Conservation (phyloP, 2,888 invertebrate genomes). For the Brenthis hecate region DNA sequence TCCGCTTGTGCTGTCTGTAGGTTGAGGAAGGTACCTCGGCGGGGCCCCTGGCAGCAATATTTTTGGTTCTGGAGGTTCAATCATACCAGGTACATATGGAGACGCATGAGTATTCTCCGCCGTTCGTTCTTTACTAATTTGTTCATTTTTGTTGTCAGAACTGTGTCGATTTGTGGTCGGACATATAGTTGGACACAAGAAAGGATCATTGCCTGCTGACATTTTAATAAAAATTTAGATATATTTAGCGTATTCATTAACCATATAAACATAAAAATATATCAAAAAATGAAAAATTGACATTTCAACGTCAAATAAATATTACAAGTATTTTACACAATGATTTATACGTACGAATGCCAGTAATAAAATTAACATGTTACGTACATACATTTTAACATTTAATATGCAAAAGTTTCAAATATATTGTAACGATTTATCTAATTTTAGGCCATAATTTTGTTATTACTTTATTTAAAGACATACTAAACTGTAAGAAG, state of each 20-base stretch:
- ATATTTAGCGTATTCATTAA: background rate
- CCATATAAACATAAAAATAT: conserved; percentile 13
- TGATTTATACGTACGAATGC: background rate
- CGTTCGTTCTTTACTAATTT: conserved; percentile 45
- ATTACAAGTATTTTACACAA: background rate
- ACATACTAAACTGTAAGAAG: background rate
- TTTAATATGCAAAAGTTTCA: background rate
- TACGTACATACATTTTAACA: background rate
- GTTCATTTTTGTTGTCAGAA: conserved; percentile 38
- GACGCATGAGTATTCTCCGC: conserved; percentile 45
- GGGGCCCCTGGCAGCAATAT: conserved; percentile 63
- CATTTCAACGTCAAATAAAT: conserved; percentile 20
- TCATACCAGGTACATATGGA: conserved; percentile 64
- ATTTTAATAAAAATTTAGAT: conserved; percentile 47
- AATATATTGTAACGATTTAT: background rate
- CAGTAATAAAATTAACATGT: conserved; percentile 1
- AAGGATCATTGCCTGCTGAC: conserved; percentile 43
- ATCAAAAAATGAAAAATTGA: conserved; percentile 17
- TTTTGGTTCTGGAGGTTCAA: conserved; percentile 59
- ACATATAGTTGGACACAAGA: conserved; percentile 65
- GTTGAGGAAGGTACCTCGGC: conserved; percentile 69
- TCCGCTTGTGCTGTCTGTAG: conserved; percentile 69
- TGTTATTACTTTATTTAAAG: background rate
- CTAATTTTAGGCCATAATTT: background rate
- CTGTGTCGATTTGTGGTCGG: conserved; percentile 43